These are phyloP conservation scores for Eretmocerus hayati DNA, from an alignment of 2,888 invertebrate genomes.

Conservation along the genomic window DNA sequence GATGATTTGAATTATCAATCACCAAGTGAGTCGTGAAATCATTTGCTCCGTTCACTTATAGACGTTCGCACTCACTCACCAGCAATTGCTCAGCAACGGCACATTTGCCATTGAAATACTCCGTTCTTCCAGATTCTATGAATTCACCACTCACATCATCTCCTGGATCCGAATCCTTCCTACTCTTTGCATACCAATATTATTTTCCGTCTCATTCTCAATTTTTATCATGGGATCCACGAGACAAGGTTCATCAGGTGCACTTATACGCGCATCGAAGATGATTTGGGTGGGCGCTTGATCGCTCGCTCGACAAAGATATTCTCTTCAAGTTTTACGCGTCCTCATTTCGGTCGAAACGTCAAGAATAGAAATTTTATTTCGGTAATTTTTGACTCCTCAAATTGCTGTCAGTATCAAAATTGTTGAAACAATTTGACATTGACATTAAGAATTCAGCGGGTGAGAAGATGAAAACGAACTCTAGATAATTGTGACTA, in stretches of 20 bases:
- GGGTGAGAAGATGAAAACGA: too few species aligned
- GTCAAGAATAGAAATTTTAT: too few species aligned
- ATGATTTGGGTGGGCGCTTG: constrained; percentile 32
- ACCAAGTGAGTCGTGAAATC: too few species aligned
- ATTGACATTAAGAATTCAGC: too few species aligned
- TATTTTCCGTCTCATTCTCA: background rate
- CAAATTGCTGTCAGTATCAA: too few species aligned
- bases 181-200: too few species aligned
- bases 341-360: too few species aligned
- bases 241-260: constrained; percentile 37
- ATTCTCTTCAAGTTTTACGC: too few species aligned
- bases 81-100: background rate
- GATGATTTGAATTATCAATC: too few species aligned
- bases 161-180: constrained; percentile 37
- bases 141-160: constrained; percentile 30
- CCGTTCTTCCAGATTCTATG: background rate
- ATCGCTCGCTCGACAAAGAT: constrained; percentile 44
- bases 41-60: background rate
- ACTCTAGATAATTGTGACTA: too few species aligned
- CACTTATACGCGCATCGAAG: constrained; percentile 25
- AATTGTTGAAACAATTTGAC: too few species aligned
- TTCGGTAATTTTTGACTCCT: too few species aligned
- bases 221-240: constrained; percentile 33
- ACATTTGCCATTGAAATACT: background rate
- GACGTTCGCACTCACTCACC: background rate